A percentile compares a stretch with the other conserved stretches of the same genome.
Conservation (phyloP, 2,113 vertebrate genomes). For the Vidua chalybeata region DNA sequence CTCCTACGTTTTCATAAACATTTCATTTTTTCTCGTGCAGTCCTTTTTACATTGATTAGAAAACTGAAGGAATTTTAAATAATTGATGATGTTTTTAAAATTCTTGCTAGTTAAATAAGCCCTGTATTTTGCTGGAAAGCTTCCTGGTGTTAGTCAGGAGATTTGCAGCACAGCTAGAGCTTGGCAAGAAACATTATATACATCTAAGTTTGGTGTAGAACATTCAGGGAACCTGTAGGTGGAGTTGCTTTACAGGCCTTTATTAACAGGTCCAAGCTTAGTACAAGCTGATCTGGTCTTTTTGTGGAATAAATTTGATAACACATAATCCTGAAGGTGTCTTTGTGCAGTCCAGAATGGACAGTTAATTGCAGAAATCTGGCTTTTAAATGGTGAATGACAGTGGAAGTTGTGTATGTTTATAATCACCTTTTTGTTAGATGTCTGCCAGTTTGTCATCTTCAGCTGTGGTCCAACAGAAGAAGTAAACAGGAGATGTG, state of each 20-base stretch:
- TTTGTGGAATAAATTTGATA: background rate
- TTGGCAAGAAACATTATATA: background rate
- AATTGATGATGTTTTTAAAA: background rate
- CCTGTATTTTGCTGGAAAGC: background rate
- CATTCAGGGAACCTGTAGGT: background rate
- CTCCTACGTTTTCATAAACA: background rate
- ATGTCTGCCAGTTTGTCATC: background rate
- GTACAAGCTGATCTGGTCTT: background rate
- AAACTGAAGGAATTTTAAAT: background rate
- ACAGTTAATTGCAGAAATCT: background rate
- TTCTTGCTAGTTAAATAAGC: background rate
- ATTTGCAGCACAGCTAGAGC: background rate
- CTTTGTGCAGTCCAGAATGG: background rate
- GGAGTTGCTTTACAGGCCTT: background rate
- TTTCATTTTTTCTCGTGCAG: background rate
- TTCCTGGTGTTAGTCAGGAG: background rate
- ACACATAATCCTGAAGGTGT: background rate
- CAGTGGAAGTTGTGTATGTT: background rate
- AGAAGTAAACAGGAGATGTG: background rate
- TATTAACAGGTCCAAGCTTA: background rate
- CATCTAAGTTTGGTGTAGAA: rapidly evolving
- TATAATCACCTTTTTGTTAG: background rate
- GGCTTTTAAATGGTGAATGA: background rate
- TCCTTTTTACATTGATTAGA: background rate
- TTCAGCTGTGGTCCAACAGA: background rate